Conservation (phyloP, 35 echinoderm and acorn worm genomes). For the Ophiothrix spiculata region DNA sequence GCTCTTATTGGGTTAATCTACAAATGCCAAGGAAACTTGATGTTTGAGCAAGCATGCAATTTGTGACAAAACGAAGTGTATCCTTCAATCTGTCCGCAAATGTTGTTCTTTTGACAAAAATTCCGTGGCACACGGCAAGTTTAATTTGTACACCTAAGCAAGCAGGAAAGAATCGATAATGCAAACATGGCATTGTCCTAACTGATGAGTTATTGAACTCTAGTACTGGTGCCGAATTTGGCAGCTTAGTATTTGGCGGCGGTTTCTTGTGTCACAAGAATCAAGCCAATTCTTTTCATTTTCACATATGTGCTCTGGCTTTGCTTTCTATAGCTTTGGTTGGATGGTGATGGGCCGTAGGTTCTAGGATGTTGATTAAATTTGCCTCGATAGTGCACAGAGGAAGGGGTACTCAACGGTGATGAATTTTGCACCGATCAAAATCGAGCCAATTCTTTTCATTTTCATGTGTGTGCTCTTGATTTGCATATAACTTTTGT, state of each 20-base stretch:
- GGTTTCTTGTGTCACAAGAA: neutral
- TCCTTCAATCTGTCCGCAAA: neutral
- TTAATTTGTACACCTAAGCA: neutral
- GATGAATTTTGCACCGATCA: no score
- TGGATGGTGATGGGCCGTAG: neutral
- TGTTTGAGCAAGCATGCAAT: no score
- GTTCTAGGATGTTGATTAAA: neutral
- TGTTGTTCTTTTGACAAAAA: neutral
- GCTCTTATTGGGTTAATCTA: no score
- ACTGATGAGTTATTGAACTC: neutral
- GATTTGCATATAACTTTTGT: no score
- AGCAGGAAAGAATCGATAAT: neutral
- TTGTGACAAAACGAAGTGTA: no score
- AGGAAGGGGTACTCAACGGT: no score
- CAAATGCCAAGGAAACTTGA: no score
- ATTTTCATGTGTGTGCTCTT: no score
- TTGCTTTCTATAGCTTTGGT: neutral
- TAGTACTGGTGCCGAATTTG: neutral
- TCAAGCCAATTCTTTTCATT: neutral
- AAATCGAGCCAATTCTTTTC: no score
- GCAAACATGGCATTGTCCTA: neutral
- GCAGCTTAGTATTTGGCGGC: neutral
- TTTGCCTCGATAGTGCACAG: constrained; percentile 1
- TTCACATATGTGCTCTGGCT: neutral
- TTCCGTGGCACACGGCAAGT: neutral